Evolutionary conservation across 1,140 invertebrate species (phyloP).

Genomic region (Macrostomum lignano): DNA sequence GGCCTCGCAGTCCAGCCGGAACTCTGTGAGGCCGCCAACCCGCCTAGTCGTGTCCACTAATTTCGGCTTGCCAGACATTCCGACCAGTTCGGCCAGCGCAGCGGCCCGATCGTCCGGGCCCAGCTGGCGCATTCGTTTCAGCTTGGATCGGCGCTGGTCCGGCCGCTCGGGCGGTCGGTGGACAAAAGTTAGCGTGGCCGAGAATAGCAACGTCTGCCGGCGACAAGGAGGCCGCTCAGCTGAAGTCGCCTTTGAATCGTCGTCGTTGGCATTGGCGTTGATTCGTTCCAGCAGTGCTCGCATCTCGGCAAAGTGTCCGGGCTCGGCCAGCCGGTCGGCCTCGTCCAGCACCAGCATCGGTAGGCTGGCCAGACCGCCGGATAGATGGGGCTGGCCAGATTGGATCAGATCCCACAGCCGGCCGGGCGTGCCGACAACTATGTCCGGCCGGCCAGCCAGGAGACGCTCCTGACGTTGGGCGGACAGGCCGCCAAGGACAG

Average conservation of each 20-base stretch:
- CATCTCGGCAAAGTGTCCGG: slow-evolving; percentile 76
- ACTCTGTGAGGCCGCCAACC: slow-evolving; percentile 50
- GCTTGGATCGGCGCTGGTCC: slow-evolving; percentile 44
- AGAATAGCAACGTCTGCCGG: slow-evolving; percentile 81
- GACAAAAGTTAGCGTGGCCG: slow-evolving; percentile 66
- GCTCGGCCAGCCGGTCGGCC: slow-evolving; percentile 88
- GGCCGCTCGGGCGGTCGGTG: no score
- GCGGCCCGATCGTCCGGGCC: slow-evolving; percentile 35
- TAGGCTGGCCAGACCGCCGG: background rate
- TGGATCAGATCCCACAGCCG: slow-evolving; percentile 66
- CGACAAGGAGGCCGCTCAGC: no score
- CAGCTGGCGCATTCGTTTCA: no score
- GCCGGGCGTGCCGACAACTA: slow-evolving; percentile 79
- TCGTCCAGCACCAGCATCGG: slow-evolving; percentile 65
- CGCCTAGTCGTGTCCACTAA: slow-evolving; percentile 59
- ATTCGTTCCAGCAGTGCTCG: slow-evolving; percentile 47
- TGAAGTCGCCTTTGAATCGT: background rate
- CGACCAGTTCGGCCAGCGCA: slow-evolving; percentile 40
- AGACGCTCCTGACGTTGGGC: slow-evolving; percentile 60
- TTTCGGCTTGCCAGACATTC: slow-evolving; percentile 52
- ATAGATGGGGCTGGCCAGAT: background rate
- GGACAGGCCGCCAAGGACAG: slow-evolving; percentile 61
- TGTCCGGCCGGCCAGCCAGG: slow-evolving; percentile 46
- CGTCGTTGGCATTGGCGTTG: slow-evolving; percentile 35
- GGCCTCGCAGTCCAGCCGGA: slow-evolving; percentile 38